Evolutionary conservation across 2,113 vertebrate species (phyloP).

Genomic region (Scortum barcoo): DNA sequence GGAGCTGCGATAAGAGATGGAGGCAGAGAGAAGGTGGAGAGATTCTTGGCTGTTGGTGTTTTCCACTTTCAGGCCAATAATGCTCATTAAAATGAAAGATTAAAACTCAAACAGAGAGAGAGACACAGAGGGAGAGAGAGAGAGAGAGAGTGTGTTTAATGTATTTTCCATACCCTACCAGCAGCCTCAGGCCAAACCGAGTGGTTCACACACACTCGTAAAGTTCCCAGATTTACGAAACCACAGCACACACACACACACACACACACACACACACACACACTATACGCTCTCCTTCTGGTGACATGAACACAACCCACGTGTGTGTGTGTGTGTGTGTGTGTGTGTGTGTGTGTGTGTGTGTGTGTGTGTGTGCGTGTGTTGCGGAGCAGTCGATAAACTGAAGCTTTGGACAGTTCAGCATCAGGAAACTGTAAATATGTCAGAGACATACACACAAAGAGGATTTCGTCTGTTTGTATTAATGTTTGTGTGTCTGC

Average conservation of each 20-base stretch:
- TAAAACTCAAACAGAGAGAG: not conserved
- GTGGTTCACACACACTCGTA: slow-evolving; percentile 60
- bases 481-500: too few species aligned
- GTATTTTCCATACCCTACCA: slow-evolving; percentile 61
- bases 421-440: slow-evolving; percentile 19
- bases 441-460: not conserved
- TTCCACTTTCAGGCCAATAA: slow-evolving; percentile 22
- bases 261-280: slow-evolving; percentile 7
- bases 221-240: slow-evolving; percentile 64
- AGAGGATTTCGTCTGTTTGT: too few species aligned
- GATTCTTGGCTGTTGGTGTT: not conserved
- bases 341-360: slow-evolving; percentile 10
- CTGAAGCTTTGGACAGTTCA: not conserved
- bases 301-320: slow-evolving; percentile 8
- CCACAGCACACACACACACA: slow-evolving; percentile 32
- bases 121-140: not conserved
- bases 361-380: slow-evolving; percentile 10
- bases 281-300: not conserved
- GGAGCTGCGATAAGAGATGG: not conserved
- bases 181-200: slow-evolving; percentile 62
- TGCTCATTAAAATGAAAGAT: slow-evolving; percentile 30
- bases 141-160: not conserved
- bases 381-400: slow-evolving; percentile 18
- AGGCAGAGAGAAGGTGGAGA: not conserved
- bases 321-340: slow-evolving; percentile 16